Evolutionary conservation across 2,113 vertebrate species (phyloP).

Genomic region (Passer montanus): DNA sequence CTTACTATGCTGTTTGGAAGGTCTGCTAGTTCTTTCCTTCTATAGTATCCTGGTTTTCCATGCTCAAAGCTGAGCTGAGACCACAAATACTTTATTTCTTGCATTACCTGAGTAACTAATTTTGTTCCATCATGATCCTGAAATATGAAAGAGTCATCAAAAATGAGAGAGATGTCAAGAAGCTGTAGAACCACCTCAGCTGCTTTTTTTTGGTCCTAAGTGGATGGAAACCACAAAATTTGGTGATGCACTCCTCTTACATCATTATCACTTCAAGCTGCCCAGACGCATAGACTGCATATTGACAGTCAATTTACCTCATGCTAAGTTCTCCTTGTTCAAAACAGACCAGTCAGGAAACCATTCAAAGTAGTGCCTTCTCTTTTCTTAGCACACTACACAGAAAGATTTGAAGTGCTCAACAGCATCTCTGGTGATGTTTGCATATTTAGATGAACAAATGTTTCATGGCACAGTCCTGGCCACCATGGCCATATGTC

Average conservation of each 20-base stretch:
- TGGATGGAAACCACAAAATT: not conserved
- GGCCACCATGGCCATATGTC: accelerated
- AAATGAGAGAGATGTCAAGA: not conserved
- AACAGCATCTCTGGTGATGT: not conserved
- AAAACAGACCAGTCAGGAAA: not conserved
- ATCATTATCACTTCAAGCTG: not conserved
- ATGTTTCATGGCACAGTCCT: accelerated
- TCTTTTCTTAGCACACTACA: not conserved
- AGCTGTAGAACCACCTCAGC: not conserved
- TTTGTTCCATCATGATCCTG: not conserved
- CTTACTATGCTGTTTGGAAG: not conserved
- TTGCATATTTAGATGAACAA: not conserved
- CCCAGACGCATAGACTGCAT: not conserved
- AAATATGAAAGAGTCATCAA: not conserved
- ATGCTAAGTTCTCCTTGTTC: not conserved
- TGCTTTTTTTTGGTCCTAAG: not conserved
- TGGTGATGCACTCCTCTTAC: not conserved
- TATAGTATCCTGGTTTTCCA: not conserved
- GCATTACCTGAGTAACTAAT: not conserved
- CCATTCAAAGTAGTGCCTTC: not conserved
- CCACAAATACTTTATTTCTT: not conserved
- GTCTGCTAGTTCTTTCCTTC: not conserved
- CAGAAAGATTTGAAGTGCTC: not conserved
- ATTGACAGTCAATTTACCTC: not conserved
- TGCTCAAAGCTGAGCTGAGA: not conserved